These are phyloP conservation scores for Ctenochaetus hawaiiensis DNA, from an alignment of 2,797 vertebrate species.

Conservation along the genomic window DNA sequence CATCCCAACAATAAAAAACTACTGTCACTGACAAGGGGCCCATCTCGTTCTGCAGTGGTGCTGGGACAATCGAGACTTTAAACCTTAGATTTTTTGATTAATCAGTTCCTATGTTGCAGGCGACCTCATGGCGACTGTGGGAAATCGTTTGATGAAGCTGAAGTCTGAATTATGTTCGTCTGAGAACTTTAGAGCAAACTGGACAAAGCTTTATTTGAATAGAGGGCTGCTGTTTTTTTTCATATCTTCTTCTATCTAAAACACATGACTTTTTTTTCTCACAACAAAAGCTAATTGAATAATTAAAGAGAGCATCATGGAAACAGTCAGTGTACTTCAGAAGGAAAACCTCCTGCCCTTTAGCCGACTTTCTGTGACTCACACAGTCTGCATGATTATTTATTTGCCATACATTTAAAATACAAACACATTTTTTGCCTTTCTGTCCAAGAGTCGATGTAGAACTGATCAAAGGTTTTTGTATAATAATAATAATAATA, in stretches of 20 bases:
- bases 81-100: neutral
- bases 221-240: neutral
- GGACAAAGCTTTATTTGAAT: conserved; percentile 45
- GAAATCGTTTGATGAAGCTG: too few species aligned
- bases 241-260: conserved; percentile 25
- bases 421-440: neutral
- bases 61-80: neutral
- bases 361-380: neutral
- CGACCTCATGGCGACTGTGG: neutral
- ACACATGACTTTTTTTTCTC: conserved; percentile 44
- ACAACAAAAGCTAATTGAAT: conserved; percentile 41
- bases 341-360: conserved; percentile 28
- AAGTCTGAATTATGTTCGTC: neutral
- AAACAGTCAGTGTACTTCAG: conserved; percentile 29
- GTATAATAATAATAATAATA: too few species aligned
- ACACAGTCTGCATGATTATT: neutral
- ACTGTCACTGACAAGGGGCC: neutral
- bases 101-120: neutral
- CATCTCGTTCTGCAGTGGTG: neutral
- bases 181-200: conserved; percentile 21
- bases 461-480: neutral
- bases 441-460: neutral
- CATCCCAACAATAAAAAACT: too few species aligned
- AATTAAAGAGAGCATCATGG: conserved; percentile 47
- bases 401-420: neutral